Evolutionary conservation across 2,113 vertebrate species (phyloP), one percentile per base, ranked within the genome.

Genomic region (Leucoraja erinaceus): DNA sequence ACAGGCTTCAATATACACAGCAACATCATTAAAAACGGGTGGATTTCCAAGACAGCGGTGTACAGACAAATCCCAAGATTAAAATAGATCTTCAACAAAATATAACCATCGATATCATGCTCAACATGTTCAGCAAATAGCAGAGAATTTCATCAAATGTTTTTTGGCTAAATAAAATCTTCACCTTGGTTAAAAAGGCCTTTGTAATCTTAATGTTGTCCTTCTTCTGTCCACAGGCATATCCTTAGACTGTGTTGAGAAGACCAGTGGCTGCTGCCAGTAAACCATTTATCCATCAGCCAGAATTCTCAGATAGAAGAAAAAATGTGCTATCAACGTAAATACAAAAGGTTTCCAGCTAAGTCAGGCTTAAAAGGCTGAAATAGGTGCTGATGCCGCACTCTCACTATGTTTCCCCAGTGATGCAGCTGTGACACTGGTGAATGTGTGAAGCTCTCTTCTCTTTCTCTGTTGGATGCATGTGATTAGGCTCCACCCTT

Each of bases 361-460:
- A 38, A 47, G 63, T 91, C 88, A 31, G 22, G 88, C 33, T 91
- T 25, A 22, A 20, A 47, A 91, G 66, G 88, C 88, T 91, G 88
- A 66, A 91, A 91, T 70, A 88, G 88, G 63, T 68, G 88, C 66
- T 72, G 88, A 72, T 72, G 33, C 66, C 83, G 83, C 59, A 88
- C 83, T 88, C 83, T 70, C 86, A 38, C 31, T 90, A 59, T 88
- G 88, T 91, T 91, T 72, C 88, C 66, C 88, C 88, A 91, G 88
- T 91, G 88, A 70, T 91, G 88, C 88, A 91, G 88, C 88, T 91
- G 88, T 91, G 88, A 72, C 33, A 68, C 88, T 72, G 68, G n/a
- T 91, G 88, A 68, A 91, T 91, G 88, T 91, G 88, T 25, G 14
- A 66, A 91, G 88, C 31, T 70, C 66, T 38, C 79, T 83, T 56